A percentile compares a stretch with the other conserved stretches of the same genome.
These are phyloP conservation scores for Campylorhamphus procurvoides DNA, from an alignment of 2,113 vertebrate species.

Conservation along the genomic window DNA sequence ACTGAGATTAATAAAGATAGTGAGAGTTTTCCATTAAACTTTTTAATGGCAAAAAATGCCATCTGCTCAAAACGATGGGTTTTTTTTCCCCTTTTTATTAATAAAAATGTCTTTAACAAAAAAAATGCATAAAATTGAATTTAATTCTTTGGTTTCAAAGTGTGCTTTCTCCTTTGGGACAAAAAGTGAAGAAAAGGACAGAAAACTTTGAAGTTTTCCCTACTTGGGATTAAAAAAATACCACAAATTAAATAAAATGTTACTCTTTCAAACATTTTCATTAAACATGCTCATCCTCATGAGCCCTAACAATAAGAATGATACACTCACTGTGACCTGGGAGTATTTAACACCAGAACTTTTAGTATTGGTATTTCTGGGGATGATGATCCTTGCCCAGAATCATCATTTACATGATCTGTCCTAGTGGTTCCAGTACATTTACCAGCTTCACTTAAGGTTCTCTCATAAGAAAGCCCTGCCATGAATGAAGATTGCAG, in stretches of 20 bases:
- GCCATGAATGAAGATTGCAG: background rate
- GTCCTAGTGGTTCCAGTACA: background rate
- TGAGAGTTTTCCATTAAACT: background rate
- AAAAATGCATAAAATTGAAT: background rate
- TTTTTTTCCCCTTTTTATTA: background rate
- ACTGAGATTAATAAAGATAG: background rate
- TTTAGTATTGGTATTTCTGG: background rate
- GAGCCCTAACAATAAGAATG: background rate
- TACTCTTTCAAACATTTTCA: background rate
- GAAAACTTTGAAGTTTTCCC: background rate
- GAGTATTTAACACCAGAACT: background rate
- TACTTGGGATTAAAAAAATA: background rate
- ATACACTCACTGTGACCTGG: background rate
- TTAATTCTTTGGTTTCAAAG: background rate
- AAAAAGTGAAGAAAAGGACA: background rate
- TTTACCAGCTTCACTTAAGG: background rate
- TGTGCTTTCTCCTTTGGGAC: background rate
- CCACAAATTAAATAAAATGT: background rate
- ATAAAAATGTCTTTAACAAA: background rate
- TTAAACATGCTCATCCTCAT: background rate
- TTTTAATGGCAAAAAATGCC: background rate
- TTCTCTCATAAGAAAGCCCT: background rate
- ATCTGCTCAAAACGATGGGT: background rate
- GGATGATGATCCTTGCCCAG: background rate
- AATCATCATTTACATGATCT: background rate